Evolutionary conservation across 2,113 vertebrate genomes (phyloP).

Genomic region (Atrichornis clamosus): DNA sequence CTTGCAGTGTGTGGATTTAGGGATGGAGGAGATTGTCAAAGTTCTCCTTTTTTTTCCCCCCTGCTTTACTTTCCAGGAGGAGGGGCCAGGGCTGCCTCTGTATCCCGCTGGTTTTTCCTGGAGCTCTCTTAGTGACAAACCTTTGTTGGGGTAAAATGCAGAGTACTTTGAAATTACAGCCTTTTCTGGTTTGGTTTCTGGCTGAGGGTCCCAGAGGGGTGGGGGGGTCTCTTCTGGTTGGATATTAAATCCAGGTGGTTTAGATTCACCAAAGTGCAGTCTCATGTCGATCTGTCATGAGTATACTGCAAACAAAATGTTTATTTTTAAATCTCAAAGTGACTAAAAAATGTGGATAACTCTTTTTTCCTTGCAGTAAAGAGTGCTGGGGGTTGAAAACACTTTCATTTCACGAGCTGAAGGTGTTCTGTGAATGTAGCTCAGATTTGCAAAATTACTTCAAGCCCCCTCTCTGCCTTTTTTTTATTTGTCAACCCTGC

Average conservation of each 20-base stretch:
- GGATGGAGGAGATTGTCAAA: not conserved
- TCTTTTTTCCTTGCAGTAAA: not conserved
- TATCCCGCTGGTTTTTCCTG: not conserved
- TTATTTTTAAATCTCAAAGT: not conserved
- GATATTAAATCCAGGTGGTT: not conserved
- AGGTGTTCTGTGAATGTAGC: not conserved
- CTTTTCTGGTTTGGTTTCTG: not conserved
- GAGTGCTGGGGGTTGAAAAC: not conserved
- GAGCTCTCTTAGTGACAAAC: not conserved
- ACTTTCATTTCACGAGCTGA: not conserved
- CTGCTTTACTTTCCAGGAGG: not conserved
- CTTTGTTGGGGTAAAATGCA: not conserved
- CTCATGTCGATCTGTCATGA: not conserved
- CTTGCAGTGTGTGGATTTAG: not conserved
- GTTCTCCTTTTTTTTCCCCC: fast-evolving
- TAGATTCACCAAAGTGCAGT: not conserved
- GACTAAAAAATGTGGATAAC: not conserved
- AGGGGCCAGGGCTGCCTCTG: not conserved
- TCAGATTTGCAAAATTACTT: not conserved
- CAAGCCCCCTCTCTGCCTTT: not conserved
- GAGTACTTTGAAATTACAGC: not conserved
- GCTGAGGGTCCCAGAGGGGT: not conserved
- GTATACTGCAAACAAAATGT: not conserved
- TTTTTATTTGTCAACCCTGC: not conserved
- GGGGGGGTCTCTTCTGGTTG: not conserved